Evolutionary conservation across 2,113 vertebrate species (phyloP).

Genomic region (Salvelinus namaycush): DNA sequence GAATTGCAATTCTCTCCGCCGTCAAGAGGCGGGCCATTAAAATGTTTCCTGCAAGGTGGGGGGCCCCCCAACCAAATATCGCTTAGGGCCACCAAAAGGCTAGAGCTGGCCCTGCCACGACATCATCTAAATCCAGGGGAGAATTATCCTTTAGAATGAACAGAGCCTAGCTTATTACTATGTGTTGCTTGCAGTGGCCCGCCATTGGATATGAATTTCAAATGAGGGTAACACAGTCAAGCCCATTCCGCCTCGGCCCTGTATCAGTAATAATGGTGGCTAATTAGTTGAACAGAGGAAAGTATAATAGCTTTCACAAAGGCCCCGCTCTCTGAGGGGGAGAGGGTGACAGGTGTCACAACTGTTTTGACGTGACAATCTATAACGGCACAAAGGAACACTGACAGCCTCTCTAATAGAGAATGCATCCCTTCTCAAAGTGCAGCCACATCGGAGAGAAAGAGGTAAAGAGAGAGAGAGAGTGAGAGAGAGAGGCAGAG

Average conservation of each 20-base stretch:
- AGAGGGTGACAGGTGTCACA: slow-evolving; percentile 52
- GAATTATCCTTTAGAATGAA: background rate
- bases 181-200: slow-evolving; percentile 21
- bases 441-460: slow-evolving; percentile 37
- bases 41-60: too few species aligned
- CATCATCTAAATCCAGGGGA: slow-evolving; percentile 18
- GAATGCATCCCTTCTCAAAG: slow-evolving; percentile 39
- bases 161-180: slow-evolving; percentile 16
- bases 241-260: slow-evolving; percentile 42
- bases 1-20: too few species aligned
- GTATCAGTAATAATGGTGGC: slow-evolving; percentile 59
- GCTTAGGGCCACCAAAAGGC: too few species aligned
- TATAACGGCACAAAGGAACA: slow-evolving; percentile 59
- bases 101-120: background rate
- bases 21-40: too few species aligned
- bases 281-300: slow-evolving; percentile 67
- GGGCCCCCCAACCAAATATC: too few species aligned
- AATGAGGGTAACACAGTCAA: slow-evolving; percentile 51
- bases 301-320: slow-evolving; percentile 62
- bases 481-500: slow-evolving; percentile 4
- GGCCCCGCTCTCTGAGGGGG: slow-evolving; percentile 43
- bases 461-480: slow-evolving; percentile 20
- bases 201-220: slow-evolving; percentile 49
- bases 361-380: slow-evolving; percentile 67
- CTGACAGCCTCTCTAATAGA: slow-evolving; percentile 69